Evolutionary conservation across 2,888 invertebrate genomes (phyloP).

Genomic region (Brenthis ino): DNA sequence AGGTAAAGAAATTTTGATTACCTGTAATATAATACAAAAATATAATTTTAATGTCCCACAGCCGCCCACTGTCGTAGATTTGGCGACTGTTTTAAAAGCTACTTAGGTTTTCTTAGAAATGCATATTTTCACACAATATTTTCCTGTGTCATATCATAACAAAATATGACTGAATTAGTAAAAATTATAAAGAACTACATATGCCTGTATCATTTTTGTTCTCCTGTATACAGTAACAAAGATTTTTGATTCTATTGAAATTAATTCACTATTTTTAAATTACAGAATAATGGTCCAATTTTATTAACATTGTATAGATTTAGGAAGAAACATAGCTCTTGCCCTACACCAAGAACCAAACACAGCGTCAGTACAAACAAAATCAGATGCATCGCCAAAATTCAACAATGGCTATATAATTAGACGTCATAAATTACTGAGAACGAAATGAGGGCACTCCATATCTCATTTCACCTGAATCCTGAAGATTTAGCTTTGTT

Average conservation of each 20-base stretch:
- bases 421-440: constrained; percentile 72
- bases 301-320: not conserved
- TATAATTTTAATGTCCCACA: too few species aligned
- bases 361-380: constrained; percentile 60
- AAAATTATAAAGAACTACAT: not conserved
- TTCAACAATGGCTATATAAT: constrained; percentile 73
- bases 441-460: constrained; percentile 47
- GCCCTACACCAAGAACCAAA: constrained; percentile 41
- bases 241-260: too few species aligned
- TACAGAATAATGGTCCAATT: not conserved
- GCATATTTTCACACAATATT: too few species aligned
- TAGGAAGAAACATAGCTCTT: constrained; percentile 25
- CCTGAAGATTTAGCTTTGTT: constrained; percentile 37
- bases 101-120: too few species aligned
- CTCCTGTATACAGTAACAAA: too few species aligned
- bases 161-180: not conserved
- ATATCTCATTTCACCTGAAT: constrained; percentile 57
- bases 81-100: too few species aligned
- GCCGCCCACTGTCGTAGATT: too few species aligned
- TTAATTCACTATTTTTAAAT: too few species aligned
- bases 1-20: too few species aligned
- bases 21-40: too few species aligned
- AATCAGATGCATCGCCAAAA: constrained; percentile 73
- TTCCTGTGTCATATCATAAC: too few species aligned
- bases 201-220: too few species aligned